Percentiles rank a stretch among this genome's conserved stretches.
phyloP scores from a whole-genome alignment of 2,888 invertebrate genomes.

The Cosmorhoe ocellata region DNA sequence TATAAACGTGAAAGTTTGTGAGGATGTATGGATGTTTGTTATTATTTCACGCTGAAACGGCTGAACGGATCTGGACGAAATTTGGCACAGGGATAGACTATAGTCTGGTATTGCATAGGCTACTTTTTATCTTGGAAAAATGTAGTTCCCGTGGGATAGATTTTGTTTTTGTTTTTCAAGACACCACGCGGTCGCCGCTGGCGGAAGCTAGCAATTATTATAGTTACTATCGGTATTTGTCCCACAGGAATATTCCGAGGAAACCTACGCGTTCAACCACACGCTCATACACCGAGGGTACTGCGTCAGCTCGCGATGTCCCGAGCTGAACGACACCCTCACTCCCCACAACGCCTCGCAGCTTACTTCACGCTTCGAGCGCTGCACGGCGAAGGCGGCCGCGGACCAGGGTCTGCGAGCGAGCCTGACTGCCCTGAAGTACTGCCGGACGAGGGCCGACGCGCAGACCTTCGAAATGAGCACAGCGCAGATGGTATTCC shows the following conservation, averaged over 20 bases:
- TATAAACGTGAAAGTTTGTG: too few relatives aligned
- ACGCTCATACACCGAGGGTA: constrained; percentile 38
- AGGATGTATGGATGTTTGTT: too few relatives aligned
- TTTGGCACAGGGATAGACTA: too few relatives aligned
- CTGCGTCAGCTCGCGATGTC: constrained; percentile 37
- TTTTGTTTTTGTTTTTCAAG: too few relatives aligned
- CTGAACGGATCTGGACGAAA: too few relatives aligned
- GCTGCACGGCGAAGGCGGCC: not conserved
- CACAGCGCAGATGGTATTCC: constrained; percentile 25
- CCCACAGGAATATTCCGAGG: constrained; percentile 16
- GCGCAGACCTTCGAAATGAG: not conserved
- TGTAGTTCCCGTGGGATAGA: too few relatives aligned
- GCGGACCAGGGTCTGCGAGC: constrained; percentile 5
- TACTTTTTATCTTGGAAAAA: too few relatives aligned
- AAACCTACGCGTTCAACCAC: constrained; percentile 27
- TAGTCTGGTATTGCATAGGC: too few relatives aligned
- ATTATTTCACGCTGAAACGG: too few relatives aligned
- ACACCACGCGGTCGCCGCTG: too few relatives aligned
- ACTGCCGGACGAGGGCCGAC: constrained; percentile 28
- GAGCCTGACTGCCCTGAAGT: constrained; percentile 30
- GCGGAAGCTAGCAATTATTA: too few relatives aligned
- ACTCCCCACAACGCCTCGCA: not conserved
- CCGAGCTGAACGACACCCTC: constrained; percentile 5
- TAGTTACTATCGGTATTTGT: too few relatives aligned
- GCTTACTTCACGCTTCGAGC: not conserved